Evolutionary conservation across 2,888 invertebrate species (phyloP).

Genomic region (Actias luna): DNA sequence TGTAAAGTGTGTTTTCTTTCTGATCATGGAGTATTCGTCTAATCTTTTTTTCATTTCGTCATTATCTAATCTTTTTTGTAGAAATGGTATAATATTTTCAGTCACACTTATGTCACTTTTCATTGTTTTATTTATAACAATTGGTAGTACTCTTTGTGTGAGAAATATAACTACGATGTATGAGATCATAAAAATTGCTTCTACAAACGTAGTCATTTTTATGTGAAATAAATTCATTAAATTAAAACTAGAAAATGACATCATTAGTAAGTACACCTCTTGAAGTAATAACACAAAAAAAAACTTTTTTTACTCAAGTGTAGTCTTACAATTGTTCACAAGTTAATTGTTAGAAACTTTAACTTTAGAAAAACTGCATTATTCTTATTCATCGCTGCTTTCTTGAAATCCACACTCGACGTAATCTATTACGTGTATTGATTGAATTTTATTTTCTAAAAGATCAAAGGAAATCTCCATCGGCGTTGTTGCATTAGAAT

Average conservation of each 20-base stretch:
- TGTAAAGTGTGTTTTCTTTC: slow-evolving; percentile 33
- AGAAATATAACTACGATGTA: background rate
- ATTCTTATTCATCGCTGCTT: background rate
- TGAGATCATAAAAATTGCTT: background rate
- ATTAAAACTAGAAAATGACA: background rate
- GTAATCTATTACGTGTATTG: background rate
- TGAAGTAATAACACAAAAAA: background rate
- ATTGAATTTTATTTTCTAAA: background rate
- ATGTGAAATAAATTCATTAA: background rate
- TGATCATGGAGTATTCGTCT: slow-evolving; percentile 36
- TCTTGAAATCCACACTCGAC: background rate
- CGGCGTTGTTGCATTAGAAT: background rate
- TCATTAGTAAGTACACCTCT: background rate
- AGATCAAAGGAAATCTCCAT: background rate
- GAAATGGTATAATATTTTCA: slow-evolving; percentile 5
- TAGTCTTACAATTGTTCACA: too few species aligned
- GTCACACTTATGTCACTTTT: background rate
- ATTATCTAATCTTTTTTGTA: slow-evolving; percentile 17
- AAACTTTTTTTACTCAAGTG: too few species aligned
- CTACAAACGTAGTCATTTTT: background rate
- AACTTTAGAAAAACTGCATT: background rate
- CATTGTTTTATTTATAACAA: background rate
- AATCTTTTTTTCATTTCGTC: slow-evolving; percentile 31
- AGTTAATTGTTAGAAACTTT: too few species aligned
- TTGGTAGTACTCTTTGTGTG: background rate